A percentile compares a stretch with the other conserved stretches of the same genome.
Evolutionary conservation across 1,140 invertebrate species (phyloP).

Genomic region (Drosophila arawakana): DNA sequence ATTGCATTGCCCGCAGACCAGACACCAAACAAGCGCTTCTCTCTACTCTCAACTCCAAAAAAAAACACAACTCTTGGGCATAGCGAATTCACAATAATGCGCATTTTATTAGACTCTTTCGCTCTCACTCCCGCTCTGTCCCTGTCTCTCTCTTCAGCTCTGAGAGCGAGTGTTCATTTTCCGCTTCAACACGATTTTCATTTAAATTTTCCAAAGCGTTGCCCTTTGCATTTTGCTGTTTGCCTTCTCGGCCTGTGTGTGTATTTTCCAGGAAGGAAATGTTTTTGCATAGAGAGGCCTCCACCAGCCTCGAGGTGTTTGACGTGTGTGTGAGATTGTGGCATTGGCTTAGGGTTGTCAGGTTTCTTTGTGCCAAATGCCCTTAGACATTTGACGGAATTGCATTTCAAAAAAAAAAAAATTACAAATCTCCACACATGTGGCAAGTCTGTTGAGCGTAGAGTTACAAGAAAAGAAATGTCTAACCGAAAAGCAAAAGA

Average conservation of each 20-base stretch:
- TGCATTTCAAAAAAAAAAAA: slow-evolving; percentile 20
- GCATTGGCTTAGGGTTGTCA: slow-evolving; percentile 59
- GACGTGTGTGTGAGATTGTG: slow-evolving; percentile 48
- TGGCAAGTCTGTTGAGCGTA: background rate
- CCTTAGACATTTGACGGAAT: slow-evolving; percentile 31
- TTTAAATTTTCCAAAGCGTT: slow-evolving; percentile 71
- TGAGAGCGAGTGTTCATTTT: slow-evolving; percentile 61
- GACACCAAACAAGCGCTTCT: slow-evolving; percentile 16
- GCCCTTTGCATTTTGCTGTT: slow-evolving; percentile 58
- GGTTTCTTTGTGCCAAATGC: slow-evolving; percentile 39
- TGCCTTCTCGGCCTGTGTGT: slow-evolving; percentile 18
- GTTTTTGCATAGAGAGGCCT: slow-evolving; percentile 37
- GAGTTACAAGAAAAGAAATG: slow-evolving; percentile 3
- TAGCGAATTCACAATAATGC: slow-evolving; percentile 77
- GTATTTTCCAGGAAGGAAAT: slow-evolving; percentile 59
- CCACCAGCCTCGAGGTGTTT: slow-evolving; percentile 48
- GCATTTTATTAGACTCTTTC: slow-evolving; percentile 69
- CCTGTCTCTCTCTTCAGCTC: slow-evolving; percentile 30
- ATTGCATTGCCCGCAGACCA: slow-evolving; percentile 55
- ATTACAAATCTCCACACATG: slow-evolving; percentile 5
- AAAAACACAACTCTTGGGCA: slow-evolving; percentile 44
- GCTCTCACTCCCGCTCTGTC: background rate
- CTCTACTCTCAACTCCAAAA: slow-evolving; percentile 5
- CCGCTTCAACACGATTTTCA: slow-evolving; percentile 77
- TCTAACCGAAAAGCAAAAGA: background rate